Conservation (phyloP, 2,113 vertebrate species). For the Saguinus midas region DNA sequence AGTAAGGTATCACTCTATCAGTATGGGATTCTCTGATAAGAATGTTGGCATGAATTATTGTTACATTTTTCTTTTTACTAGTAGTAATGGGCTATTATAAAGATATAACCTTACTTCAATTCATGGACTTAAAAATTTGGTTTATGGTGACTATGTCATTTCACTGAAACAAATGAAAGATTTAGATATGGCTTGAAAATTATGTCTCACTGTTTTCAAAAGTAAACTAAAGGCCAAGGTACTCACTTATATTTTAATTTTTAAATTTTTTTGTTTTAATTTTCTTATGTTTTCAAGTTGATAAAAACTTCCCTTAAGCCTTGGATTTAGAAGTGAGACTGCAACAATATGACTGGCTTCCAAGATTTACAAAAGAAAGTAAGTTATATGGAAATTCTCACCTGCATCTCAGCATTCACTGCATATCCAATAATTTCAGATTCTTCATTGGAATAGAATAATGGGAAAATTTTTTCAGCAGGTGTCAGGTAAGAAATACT, state of each 20-base stretch:
- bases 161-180: not conserved
- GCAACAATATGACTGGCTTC: not conserved
- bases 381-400: not conserved
- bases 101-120: not conserved
- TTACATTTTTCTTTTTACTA: not conserved
- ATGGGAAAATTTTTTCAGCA: not conserved
- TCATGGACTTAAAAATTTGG: not conserved
- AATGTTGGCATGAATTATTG: not conserved
- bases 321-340: not conserved
- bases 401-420: not conserved
- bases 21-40: not conserved
- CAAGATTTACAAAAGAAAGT: not conserved
- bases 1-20: no score
- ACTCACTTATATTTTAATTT: not conserved
- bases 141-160: not conserved
- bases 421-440: not conserved
- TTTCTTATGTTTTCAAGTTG: not conserved
- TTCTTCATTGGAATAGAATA: not conserved
- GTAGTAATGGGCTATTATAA: not conserved
- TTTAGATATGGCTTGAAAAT: not conserved
- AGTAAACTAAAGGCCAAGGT: not conserved
- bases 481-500: not conserved
- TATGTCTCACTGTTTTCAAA: not conserved
- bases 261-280: not conserved
- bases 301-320: not conserved